Evolutionary conservation across 2,888 invertebrate species (phyloP).

Genomic region (Seira ritae): DNA sequence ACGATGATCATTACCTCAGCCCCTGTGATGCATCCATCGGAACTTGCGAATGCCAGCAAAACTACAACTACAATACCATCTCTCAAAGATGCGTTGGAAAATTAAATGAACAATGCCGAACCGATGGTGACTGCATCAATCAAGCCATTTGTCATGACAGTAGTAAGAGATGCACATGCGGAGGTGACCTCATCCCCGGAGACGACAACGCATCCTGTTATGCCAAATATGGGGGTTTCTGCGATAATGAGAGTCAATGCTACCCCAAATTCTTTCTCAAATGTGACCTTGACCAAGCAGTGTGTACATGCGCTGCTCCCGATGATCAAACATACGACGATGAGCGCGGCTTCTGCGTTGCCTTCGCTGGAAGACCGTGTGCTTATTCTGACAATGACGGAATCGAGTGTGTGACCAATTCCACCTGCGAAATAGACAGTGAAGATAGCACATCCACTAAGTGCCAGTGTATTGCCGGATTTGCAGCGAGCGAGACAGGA

Average conservation of each 20-base stretch:
- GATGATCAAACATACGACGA: conserved; percentile 19
- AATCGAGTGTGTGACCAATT: conserved; percentile 13
- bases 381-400: neutral
- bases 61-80: neutral
- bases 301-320: conserved; percentile 16
- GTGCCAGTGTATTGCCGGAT: conserved; percentile 9
- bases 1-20: conserved; percentile 4
- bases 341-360: neutral
- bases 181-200: conserved; percentile 16
- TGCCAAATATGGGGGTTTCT: neutral
- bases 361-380: conserved; percentile 4
- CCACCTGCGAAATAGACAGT: conserved; percentile 12
- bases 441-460: neutral
- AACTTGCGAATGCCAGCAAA: conserved; percentile 32
- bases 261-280: conserved; percentile 16
- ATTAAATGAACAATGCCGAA: neutral
- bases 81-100: conserved; percentile 30
- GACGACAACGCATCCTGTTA: conserved; percentile 8
- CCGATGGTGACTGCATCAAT: conserved; percentile 24
- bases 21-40: neutral
- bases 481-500: neutral
- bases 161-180: conserved; percentile 5
- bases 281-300: conserved; percentile 11
- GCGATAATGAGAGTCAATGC: conserved; percentile 10
- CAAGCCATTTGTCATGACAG: conserved; percentile 17